Conservation (phyloP, 2,113 vertebrate species). For the Ramphastos sulfuratus region DNA sequence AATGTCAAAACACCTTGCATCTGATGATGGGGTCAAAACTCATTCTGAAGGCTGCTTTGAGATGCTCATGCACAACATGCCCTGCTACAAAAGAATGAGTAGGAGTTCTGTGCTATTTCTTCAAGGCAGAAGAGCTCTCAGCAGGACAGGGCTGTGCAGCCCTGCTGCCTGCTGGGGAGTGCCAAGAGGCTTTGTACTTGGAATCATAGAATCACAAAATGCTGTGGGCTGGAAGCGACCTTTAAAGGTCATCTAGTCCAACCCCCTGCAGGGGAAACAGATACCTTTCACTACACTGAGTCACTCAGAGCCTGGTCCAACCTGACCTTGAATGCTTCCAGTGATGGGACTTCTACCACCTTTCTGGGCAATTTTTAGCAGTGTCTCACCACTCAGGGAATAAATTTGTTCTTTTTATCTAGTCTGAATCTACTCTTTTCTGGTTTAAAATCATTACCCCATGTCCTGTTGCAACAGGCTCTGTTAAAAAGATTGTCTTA, state of each 20-base stretch:
- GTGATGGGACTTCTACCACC: not conserved
- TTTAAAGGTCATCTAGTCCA: not conserved
- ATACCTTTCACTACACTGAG: not conserved
- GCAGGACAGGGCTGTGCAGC: not conserved
- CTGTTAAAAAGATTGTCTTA: too few species aligned
- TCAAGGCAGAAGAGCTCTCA: not conserved
- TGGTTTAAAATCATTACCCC: not conserved
- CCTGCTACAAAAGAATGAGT: rapidly evolving
- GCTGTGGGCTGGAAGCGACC: not conserved
- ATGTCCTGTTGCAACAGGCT: too few species aligned
- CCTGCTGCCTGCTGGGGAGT: not conserved
- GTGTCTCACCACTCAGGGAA: not conserved
- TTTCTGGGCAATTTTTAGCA: not conserved
- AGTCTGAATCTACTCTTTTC: not conserved
- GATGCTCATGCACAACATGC: not conserved
- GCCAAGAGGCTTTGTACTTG: not conserved
- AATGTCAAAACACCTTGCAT: not conserved
- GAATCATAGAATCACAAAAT: not conserved
- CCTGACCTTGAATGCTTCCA: not conserved
- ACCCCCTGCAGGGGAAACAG: not conserved
- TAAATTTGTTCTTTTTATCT: not conserved
- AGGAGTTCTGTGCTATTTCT: not conserved
- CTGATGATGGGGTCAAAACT: not conserved
- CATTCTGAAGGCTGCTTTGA: not conserved
- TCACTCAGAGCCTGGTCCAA: not conserved